Evolutionary conservation across 2,797 vertebrate species (phyloP), one percentile per base, ranked within the genome.

Genomic region (Sebastiscus albofasciatus): DNA sequence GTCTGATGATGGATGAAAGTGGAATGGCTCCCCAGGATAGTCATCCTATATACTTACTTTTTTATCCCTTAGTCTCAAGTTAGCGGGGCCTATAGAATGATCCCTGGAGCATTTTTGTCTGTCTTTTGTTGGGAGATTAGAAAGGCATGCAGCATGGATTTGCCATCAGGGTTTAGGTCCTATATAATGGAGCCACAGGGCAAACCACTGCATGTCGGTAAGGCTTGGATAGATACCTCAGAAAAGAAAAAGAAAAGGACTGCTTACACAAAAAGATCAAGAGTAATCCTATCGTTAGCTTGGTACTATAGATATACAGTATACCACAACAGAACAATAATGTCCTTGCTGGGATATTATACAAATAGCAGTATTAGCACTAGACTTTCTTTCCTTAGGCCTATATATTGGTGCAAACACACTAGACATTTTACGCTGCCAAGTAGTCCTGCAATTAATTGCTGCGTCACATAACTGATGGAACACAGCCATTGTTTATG

Each of bases 51-150:
- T 20, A 34, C 59, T 62, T 66, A 64, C 18, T 79, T 77, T 79
- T 70, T 59, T 68, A 87, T 86, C 77, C 75, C 72, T 29, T 11
- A 34, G 71, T 83, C 76, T 89, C 66, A 85, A 54, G 86, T 84
- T 69, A 83, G 60, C 26, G 8, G 29, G 14, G 65, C 46, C 67
- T 62, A 49, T 69, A 34, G 18, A 68, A 54, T 73, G 22, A 86
- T 74, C 79, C 78, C 76, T 72, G 36, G 75, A 55, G 64, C 39
- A 64, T 76, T 81, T 89, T 55, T 65, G 72, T 81, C 67, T 67
- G 55, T 73, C 82, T 86, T 85, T 84, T 82, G 80, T 83, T 65
- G 24, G 56, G 78, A 81, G 86, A 87, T 90, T 88, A 88, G 10
- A 20, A 22, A 88, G 67, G 84, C 81, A 89, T 76, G 83, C 61